Evolutionary conservation across 1,140 invertebrate species (phyloP), one percentile per base, ranked within the genome.

Genomic region (Achroia grisella): DNA sequence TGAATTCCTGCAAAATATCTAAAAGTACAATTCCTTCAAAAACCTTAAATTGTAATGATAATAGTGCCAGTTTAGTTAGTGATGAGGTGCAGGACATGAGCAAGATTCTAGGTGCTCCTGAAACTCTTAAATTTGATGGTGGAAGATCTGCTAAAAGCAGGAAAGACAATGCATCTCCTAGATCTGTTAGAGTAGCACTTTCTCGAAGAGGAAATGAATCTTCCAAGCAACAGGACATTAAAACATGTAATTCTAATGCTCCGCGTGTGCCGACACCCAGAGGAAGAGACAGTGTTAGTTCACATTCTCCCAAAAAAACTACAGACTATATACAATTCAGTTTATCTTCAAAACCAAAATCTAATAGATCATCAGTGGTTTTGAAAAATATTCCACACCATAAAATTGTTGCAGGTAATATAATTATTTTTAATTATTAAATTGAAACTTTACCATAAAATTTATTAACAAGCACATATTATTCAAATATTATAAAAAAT

Each of bases 381-480:
- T 23, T 44, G 3, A 67, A 47, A 40, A 52, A 35, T 52, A 62
- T 83, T 34, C 79, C 79, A 8, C 55, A 72, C 41, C 62, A 80
- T 48, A 83, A 80, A 59, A 75, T 83, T 40, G 69, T 83, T 34
- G 69, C 79, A 73, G 79, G 79, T 83, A 56, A 15, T 37, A n/a
- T 12, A 32, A 10, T 14, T 23, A 31, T n/a, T 3, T 42, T 33
- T 2, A 35, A 43, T 23, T 23, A 6, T 3, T 23, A 23, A 2
- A 23, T 23, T 23, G 17, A 23, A 23, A 3, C 17, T 23, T 2
- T 23, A 23, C 6, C 6, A 3, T 23, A 23, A 2, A 23, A 3
- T 23, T 23, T 23, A 3, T 3, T 2, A 23, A 6, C 17, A 23
- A 23, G n/a, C n/a, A n/a, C n/a, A n/a, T n/a, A n/a, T n/a, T n/a